These are phyloP conservation scores for Aphaenogaster ashmeadi DNA, from an alignment of 1,140 invertebrate species.

Conservation along the genomic window DNA sequence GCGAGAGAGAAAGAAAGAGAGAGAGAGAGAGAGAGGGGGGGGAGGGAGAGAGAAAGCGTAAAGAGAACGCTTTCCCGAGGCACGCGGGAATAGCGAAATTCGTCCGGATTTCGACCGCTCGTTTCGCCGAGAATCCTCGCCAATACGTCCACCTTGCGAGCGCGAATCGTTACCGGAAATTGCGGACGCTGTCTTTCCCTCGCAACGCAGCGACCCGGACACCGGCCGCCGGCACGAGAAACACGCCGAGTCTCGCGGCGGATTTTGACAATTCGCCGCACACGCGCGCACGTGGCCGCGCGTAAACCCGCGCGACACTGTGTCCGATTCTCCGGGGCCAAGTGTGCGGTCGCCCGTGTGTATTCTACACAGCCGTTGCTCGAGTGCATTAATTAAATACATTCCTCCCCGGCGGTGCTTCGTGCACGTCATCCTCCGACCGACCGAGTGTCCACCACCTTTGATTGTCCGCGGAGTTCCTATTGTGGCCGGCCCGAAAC, in stretches of 20 bases:
- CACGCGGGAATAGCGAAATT: slow-evolving; percentile 49
- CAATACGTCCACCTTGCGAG: slow-evolving; percentile 60
- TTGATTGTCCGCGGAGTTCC: slow-evolving; percentile 73
- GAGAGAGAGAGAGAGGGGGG: neutral
- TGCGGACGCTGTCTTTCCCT: slow-evolving; percentile 58
- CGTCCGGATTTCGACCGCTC: slow-evolving; percentile 51
- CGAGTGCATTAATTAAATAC: slow-evolving; percentile 75
- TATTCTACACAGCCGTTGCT: slow-evolving; percentile 13
- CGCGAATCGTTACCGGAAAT: slow-evolving; percentile 73
- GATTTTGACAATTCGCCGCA: slow-evolving; percentile 64
- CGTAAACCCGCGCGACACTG: neutral
- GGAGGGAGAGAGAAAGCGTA: neutral
- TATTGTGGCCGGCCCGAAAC: slow-evolving; percentile 64
- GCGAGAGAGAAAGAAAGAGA: neutral
- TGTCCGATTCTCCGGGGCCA: neutral
- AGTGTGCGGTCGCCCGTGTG: neutral
- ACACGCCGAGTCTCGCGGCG: slow-evolving; percentile 60
- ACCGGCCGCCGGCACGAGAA: slow-evolving; percentile 27
- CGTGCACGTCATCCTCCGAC: slow-evolving; percentile 11
- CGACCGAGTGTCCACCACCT: slow-evolving; percentile 62
- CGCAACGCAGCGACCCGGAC: slow-evolving; percentile 5
- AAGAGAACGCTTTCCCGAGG: neutral
- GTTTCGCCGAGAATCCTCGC: slow-evolving; percentile 41
- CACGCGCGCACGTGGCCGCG: neutral
- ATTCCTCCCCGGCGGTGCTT: slow-evolving; percentile 29